Percentiles rank a stretch among this genome's conserved stretches.
These are phyloP conservation scores for Melolontha melolontha DNA, from an alignment of 2,888 invertebrate genomes.

Conservation along the genomic window DNA sequence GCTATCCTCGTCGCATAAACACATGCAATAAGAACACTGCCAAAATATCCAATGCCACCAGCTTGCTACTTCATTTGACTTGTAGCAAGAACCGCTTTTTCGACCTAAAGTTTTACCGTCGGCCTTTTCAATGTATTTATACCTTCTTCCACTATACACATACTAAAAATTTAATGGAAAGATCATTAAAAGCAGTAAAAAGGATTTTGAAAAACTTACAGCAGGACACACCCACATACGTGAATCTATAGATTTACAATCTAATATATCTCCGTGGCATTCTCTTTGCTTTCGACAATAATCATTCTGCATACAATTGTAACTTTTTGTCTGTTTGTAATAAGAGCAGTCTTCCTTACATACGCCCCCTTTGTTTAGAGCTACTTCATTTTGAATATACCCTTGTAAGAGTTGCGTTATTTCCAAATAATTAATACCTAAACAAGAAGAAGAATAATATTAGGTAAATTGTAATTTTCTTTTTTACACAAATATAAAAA, in stretches of 20 bases:
- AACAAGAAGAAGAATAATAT: too few species aligned
- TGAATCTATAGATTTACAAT: slow-evolving; percentile 48
- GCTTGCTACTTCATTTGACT: slow-evolving; percentile 72
- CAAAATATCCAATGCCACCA: slow-evolving; percentile 89
- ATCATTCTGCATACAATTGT: slow-evolving; percentile 75
- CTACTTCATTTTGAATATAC: slow-evolving; percentile 87
- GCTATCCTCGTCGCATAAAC: slow-evolving; percentile 80
- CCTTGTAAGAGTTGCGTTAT: slow-evolving; percentile 83
- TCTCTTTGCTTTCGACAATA: slow-evolving; percentile 72
- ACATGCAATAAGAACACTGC: slow-evolving; percentile 85
- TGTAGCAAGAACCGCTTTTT: slow-evolving; percentile 60
- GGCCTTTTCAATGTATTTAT: slow-evolving; percentile 87
- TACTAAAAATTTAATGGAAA: slow-evolving; percentile 2
- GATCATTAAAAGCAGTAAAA: neutral
- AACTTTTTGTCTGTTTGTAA: slow-evolving; percentile 64
- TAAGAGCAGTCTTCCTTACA: slow-evolving; percentile 71
- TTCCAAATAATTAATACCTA: slow-evolving; percentile 76
- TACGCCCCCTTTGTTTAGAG: slow-evolving; percentile 76
- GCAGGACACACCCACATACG: slow-evolving; percentile 7
- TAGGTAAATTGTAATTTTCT: too few species aligned
- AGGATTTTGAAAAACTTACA: slow-evolving; percentile 8
- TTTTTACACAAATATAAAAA: too few species aligned
- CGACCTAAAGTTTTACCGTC: slow-evolving; percentile 78
- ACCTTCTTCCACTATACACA: slow-evolving; percentile 68
- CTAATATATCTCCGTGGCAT: slow-evolving; percentile 40